phyloP scores from a whole-genome alignment of 2,797 vertebrate genomes.

The Lepilemur ruficaudatus region DNA sequence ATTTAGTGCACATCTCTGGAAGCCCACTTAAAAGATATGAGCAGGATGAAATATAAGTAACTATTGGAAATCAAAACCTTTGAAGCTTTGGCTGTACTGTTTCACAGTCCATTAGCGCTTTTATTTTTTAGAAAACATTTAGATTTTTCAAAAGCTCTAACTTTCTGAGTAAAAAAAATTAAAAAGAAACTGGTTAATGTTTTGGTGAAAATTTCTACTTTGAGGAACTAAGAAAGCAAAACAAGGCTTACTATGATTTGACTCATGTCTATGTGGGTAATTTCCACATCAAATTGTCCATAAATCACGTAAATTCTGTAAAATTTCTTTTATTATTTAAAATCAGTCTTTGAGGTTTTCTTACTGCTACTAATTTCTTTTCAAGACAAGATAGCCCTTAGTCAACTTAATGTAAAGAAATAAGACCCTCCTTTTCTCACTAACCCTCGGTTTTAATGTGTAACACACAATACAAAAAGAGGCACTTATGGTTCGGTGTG shows the following conservation, averaged over 20 bases:
- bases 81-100: not conserved
- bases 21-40: not conserved
- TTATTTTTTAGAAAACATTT: constrained; percentile 12
- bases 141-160: not conserved
- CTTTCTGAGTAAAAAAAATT: not conserved
- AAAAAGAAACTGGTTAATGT: not conserved
- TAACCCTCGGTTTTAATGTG: not conserved
- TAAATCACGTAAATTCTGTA: not conserved
- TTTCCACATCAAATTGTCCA: not conserved
- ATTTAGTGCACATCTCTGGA: not conserved
- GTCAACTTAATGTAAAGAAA: constrained; percentile 3
- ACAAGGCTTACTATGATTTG: not conserved
- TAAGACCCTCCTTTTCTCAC: not conserved
- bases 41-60: not conserved
- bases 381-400: not conserved
- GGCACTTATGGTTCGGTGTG: not conserved
- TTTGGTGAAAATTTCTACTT: not conserved
- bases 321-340: not conserved
- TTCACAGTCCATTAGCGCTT: not conserved
- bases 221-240: not conserved
- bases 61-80: not conserved
- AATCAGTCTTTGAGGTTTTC: not conserved
- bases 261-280: not conserved
- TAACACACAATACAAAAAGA: not conserved
- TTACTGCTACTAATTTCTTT: not conserved